Evolutionary conservation across 2,797 vertebrate species (phyloP), one percentile per base, ranked within the genome.

Genomic region (Esox masquinongy): DNA sequence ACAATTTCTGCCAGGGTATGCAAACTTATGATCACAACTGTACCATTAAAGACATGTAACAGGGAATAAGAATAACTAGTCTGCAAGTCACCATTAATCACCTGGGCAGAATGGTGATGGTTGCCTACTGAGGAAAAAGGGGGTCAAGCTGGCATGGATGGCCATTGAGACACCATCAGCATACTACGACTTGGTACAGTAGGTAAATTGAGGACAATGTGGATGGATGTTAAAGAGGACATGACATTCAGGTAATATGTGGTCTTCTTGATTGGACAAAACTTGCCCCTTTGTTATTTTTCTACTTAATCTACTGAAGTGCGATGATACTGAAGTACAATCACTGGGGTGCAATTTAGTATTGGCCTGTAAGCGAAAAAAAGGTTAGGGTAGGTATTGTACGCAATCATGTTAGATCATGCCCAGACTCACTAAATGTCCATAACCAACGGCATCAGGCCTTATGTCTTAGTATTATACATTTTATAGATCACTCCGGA

Each of bases 61-160:
- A 79, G 79, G 74, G 77, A 75, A 71, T 56, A 74, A 79, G 84
- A 74, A 79, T 83, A 88, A 81, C 80, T 81, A 79, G 70, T 76
- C 79, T 83, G 80, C 83, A 81, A 81, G 73, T 47, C 64, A 75
- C 71, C 82, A 90, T 88, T 83, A 88, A 90, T 91, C 85, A 82
- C 77, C 70, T 63, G 78, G 66, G 74, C 81, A 5, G 78, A 69
- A 74, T 17, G 8, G 19, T n/a, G 67, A 17, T n/a, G 3, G 22
- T 16, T 12, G 22, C 56, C 56, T 12, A 1, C 8, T 12, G 56
- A 24, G 9, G 7, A 39, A 24, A 79, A 83, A 78, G 72, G 73
- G 31, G 14, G 12, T 15, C 5, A 29, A 3, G 12, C 67, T 50
- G 67, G 34, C 31, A 34, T 56, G 24, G 16, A 31, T 16, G 26